phyloP scores from a whole-genome alignment of 2,113 vertebrate species.

The Thryonomys swinderianus region DNA sequence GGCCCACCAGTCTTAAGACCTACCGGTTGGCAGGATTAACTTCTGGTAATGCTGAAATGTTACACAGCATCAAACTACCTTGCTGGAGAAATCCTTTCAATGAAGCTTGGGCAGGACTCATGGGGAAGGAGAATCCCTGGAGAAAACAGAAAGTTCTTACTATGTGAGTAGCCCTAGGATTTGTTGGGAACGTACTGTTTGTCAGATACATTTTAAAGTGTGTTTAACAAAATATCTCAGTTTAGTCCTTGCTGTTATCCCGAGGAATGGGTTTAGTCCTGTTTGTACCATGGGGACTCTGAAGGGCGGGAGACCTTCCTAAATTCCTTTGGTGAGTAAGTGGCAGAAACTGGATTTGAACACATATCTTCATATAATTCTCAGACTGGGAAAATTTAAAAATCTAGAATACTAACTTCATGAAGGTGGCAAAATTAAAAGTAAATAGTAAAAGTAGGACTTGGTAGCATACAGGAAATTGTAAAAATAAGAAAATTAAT shows the following conservation, averaged over 20 bases:
- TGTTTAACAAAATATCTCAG: background rate
- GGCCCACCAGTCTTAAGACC: too few species aligned
- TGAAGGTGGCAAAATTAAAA: background rate
- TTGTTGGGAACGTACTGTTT: background rate
- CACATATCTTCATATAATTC: background rate
- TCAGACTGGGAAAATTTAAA: background rate
- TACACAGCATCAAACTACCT: background rate
- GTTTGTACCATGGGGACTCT: background rate
- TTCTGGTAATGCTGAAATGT: background rate
- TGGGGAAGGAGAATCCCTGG: background rate
- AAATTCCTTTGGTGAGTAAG: background rate
- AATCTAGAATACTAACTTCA: background rate
- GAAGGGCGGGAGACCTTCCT: background rate
- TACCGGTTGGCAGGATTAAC: background rate
- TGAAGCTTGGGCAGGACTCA: background rate
- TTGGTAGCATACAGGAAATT: background rate
- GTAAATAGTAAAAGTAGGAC: background rate
- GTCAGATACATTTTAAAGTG: background rate
- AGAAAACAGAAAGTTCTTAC: background rate
- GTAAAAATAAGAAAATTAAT: background rate
- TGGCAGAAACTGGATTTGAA: background rate
- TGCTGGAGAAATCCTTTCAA: too few species aligned
- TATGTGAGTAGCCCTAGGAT: background rate
- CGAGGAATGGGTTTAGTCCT: too few species aligned
- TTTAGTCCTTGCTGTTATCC: background rate